A percentile compares a stretch with the other conserved stretches of the same genome.
Evolutionary conservation across 37 sponge, comb jelly and placozoan genomes (phyloP).

Genomic region (Bolinopsis microptera): DNA sequence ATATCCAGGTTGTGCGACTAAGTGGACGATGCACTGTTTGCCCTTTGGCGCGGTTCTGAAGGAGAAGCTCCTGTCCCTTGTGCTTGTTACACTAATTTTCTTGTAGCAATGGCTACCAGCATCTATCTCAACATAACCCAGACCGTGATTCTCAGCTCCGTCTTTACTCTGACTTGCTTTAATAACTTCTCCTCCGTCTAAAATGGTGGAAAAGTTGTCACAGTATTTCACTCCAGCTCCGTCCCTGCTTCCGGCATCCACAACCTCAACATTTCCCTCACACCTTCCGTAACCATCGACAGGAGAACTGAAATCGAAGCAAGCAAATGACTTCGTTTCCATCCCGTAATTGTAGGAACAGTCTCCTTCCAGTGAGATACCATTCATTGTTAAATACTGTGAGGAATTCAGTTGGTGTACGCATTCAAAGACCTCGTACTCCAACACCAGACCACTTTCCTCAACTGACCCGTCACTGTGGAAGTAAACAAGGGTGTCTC

Average conservation of each 20-base stretch:
- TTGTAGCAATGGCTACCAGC: not conserved
- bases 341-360: not conserved
- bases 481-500: not conserved
- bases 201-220: not conserved
- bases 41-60: not conserved
- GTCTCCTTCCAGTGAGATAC: not conserved
- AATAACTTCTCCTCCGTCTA: too few species aligned
- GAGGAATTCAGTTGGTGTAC: not conserved
- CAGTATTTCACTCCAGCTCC: not conserved
- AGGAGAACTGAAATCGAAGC: not conserved
- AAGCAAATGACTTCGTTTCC: not conserved
- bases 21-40: not conserved
- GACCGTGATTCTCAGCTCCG: too few species aligned
- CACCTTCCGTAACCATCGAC: not conserved
- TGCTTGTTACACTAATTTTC: not conserved
- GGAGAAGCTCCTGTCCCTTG: not conserved
- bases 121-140: not conserved
- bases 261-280: not conserved
- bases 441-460: not conserved
- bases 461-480: slow-evolving; percentile 39
- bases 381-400: not conserved
- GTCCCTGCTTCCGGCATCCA: too few species aligned
- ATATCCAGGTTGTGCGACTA: not conserved
- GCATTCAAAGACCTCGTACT: not conserved
- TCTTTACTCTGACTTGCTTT: too few species aligned